Percentiles rank a stretch among this genome's conserved stretches.
These are phyloP conservation scores for Oryctes rhinoceros DNA, from an alignment of 1,140 invertebrate genomes.

Conservation along the genomic window DNA sequence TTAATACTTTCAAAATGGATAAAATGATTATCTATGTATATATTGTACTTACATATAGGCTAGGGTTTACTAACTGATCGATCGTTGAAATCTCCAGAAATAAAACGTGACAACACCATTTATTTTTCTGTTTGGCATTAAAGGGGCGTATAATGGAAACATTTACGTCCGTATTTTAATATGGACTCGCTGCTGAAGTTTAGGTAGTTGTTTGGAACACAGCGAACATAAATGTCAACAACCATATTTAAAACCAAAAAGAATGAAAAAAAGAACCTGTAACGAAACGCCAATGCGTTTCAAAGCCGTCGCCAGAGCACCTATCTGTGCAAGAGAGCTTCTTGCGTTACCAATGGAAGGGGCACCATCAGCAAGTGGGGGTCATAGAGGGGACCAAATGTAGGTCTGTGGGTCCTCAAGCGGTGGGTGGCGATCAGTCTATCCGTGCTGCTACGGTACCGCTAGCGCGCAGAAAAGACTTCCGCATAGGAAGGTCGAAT, in stretches of 20 bases:
- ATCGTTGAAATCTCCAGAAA: background rate
- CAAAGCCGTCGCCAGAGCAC: constrained; percentile 11
- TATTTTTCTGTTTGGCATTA: background rate
- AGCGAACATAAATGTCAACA: constrained; percentile 23
- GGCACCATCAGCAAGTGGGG: constrained; percentile 45
- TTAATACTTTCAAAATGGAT: too few relatives aligned
- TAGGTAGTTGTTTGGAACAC: background rate
- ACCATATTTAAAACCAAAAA: constrained; percentile 29
- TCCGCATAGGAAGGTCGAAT: constrained; percentile 52
- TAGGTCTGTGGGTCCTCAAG: constrained; percentile 53
- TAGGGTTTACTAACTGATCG: background rate
- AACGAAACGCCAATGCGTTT: constrained; percentile 15
- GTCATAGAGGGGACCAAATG: constrained; percentile 53
- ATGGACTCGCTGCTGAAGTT: background rate
- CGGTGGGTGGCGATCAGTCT: constrained; percentile 55
- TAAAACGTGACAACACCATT: too few relatives aligned
- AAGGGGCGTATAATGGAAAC: background rate
- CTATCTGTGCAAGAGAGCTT: constrained; percentile 36
- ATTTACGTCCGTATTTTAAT: background rate
- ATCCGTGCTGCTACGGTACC: constrained; percentile 51
- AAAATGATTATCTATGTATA: too few relatives aligned
- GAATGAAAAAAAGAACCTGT: constrained; percentile 21
- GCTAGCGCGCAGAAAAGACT: constrained; percentile 53
- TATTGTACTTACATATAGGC: background rate
- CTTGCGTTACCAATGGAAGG: constrained; percentile 37